A percentile compares a stretch with the other conserved stretches of the same genome.
phyloP scores from a whole-genome alignment of 2,113 vertebrate genomes.

The Tichodroma muraria region DNA sequence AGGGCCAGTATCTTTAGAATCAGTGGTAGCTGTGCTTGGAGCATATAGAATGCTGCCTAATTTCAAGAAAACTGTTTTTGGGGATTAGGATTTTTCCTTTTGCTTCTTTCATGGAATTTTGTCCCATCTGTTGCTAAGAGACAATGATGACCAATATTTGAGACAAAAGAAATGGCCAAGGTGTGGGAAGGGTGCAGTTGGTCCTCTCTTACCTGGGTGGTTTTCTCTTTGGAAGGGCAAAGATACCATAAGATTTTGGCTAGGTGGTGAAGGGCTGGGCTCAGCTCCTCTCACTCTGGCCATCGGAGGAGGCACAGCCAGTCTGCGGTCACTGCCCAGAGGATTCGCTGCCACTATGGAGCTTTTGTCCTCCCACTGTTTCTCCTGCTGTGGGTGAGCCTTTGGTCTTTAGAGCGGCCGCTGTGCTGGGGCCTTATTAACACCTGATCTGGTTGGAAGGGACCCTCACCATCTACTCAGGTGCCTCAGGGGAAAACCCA shows the following conservation, averaged over 20 bases:
- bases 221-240: neutral
- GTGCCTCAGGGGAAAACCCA: neutral
- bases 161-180: neutral
- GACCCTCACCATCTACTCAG: neutral
- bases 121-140: neutral
- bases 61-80: neutral
- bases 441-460: fast-evolving
- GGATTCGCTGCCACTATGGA: too few species aligned
- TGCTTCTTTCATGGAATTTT: neutral
- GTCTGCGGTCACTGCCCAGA: neutral
- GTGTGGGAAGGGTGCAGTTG: neutral
- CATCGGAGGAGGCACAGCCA: fast-evolving
- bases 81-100: neutral
- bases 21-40: neutral
- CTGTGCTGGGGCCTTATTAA: neutral
- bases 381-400: neutral
- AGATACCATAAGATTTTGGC: fast-evolving
- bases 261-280: neutral
- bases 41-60: neutral
- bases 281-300: fast-evolving
- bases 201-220: neutral
- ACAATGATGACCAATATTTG: neutral
- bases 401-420: neutral
- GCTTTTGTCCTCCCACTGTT: neutral
- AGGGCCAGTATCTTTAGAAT: neutral